Evolutionary conservation across 2,797 vertebrate species (phyloP), one percentile per base, ranked within the genome.

Genomic region (Pseudopleuronectes americanus): DNA sequence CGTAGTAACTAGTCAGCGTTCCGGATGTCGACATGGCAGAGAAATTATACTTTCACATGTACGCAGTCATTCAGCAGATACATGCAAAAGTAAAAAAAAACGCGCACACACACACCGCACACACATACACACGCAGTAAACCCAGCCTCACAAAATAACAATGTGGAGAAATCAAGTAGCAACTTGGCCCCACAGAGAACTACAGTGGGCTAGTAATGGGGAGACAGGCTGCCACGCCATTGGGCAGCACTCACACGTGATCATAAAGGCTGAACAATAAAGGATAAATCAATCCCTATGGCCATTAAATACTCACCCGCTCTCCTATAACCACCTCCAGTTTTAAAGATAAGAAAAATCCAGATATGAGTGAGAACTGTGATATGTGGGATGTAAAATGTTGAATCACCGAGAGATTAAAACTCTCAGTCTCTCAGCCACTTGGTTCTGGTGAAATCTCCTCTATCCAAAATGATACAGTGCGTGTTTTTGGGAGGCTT

Each of bases 281-380:
- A 96, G 95, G 94, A 96, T 98, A 97, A 98, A 98, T 98, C 97
- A 97, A 95, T 96, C 96, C 89, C 94, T 94, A 92, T 93, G 93
- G 92, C 95, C 96, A 96, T 96, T 96, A 96, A 97, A 96, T 95
- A 95, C 94, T 95, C 93, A 92, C 91, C 95, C 95, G 95, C 95
- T 95, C 93, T 95, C 91, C 93, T 94, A 95, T 91, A 89, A 91
- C 86, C 84, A 90, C 74, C 92, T 94, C 91, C 58, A 94, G 91
- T 96, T 93, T 96, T 96, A 94, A 95, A 94, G 94, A 91, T 93
- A 94, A 93, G 91, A 94, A 96, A 94, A 92, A 95, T 94, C 94
- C 79, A 92, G 93, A 94, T 95, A 94, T 64, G 45, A 75, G 23
- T 24, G 53, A 51, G 21, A 74, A 77, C 19, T 74, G 41, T 51